Evolutionary conservation across 2,888 invertebrate genomes (phyloP).

Genomic region (Hipparchia semele): DNA sequence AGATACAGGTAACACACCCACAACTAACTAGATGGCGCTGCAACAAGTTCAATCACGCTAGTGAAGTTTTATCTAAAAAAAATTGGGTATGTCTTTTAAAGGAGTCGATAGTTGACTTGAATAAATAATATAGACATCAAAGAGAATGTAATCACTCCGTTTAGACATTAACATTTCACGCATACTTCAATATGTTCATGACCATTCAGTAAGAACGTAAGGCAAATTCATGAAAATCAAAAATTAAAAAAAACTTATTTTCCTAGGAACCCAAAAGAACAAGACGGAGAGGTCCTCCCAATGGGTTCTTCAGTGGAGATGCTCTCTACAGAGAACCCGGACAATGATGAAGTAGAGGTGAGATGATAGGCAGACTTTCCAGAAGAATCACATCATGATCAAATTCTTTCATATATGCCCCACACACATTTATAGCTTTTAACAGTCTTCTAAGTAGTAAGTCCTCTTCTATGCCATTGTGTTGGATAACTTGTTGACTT

Average conservation of each 20-base stretch:
- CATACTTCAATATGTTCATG: too few relatives aligned
- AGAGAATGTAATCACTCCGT: too few relatives aligned
- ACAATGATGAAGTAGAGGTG: constrained; percentile 85
- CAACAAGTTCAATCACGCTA: not conserved
- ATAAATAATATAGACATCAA: too few relatives aligned
- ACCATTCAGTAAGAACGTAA: too few relatives aligned
- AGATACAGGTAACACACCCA: constrained; percentile 86
- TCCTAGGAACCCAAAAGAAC: constrained; percentile 92
- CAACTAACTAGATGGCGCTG: not conserved
- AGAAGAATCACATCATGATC: not conserved
- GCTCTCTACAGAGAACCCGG: constrained; percentile 92
- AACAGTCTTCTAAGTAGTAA: too few relatives aligned
- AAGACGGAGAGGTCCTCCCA: constrained; percentile 96
- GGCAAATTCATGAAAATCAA: too few relatives aligned
- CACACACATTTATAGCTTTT: too few relatives aligned
- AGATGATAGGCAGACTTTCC: not conserved
- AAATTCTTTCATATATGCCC: too few relatives aligned
- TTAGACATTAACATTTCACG: too few relatives aligned
- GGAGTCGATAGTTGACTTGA: too few relatives aligned
- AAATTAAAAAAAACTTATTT: constrained; percentile 13
- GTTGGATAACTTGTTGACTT: too few relatives aligned
- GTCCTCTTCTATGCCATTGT: too few relatives aligned
- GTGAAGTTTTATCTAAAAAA: not conserved
- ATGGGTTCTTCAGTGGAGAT: constrained; percentile 93
- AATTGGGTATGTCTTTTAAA: not conserved